Base-by-base conservation (phyloP, 2,113 vertebrate species). In the Forbesichthys agassizii region DNA sequence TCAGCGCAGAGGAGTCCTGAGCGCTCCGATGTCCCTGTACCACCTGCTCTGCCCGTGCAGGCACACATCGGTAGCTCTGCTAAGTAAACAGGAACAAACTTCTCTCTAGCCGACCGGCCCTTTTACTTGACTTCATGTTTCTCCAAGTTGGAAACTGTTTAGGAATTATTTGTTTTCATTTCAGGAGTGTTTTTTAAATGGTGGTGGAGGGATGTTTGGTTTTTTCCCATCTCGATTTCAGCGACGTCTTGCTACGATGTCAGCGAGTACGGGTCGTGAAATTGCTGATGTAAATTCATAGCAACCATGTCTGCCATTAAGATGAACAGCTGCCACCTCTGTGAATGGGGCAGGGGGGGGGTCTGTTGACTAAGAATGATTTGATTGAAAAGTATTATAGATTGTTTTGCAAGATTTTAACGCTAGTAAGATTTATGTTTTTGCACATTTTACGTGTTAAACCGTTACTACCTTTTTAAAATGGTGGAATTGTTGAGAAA, bases 1-100 rank as follows among this genome's bases (percentile, higher is more conserved):
- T 97, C 18, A 88, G 88, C 14, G 71, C 89, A 0, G 94, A 96
- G 66, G 94, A 96, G 63, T 88, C 79, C 71, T 90, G 71, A 76
- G 77, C 55, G 4, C 20, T 33, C 33, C 1, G 33, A 48, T 36
- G 4, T 33, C 46, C 4, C 33, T 65, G 20, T 53, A 27, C 11
- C 14, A 3, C 5, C 6, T 33, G 56, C 3, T 10, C 10, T 13
- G 36, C 11, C 16, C 16, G 42, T n/a, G 46, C 33, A 10, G 14
- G 20, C 49, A 33, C 33, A 3, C 36, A 42, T 42, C 36, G 4
- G 36, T 42, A 42, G 36, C 3, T 5, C 36, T 42, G 36, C 36
- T 5, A 42, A 42, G 4, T 42, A 42, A 4, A 7, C 7, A 42
- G 36, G 36, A 7, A 7, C 36, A 7, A 42, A 4, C 36, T 5